Percentiles rank a stretch among this genome's conserved stretches.
These are phyloP conservation scores for Andrena praecox DNA, from an alignment of 2,888 invertebrate species.

Conservation along the genomic window DNA sequence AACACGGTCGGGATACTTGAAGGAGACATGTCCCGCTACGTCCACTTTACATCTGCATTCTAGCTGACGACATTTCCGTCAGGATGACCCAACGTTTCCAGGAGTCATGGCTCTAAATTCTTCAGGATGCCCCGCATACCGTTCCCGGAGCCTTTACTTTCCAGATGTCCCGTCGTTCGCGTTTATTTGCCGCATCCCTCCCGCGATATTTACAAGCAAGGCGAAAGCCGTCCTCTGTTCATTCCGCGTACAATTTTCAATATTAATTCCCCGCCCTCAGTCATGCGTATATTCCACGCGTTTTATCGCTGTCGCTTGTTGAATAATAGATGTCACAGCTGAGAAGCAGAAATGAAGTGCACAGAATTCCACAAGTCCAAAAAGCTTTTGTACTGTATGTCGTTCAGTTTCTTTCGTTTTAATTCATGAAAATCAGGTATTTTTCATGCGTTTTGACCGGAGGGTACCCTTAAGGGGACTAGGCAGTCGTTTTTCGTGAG, in stretches of 20 bases:
- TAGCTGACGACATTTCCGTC: slow-evolving; percentile 27
- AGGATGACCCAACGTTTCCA: slow-evolving; percentile 34
- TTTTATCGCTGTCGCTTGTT: not conserved
- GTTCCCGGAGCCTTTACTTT: not conserved
- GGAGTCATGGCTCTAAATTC: slow-evolving; percentile 26
- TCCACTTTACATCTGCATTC: slow-evolving; percentile 15
- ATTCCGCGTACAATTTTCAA: not conserved
- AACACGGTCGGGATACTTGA: not conserved
- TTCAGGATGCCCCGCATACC: slow-evolving; percentile 12
- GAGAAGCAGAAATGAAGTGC: too few species aligned
- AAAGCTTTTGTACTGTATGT: too few species aligned
- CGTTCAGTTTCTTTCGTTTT: too few species aligned
- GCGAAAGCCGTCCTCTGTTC: not conserved
- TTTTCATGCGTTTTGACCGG: too few species aligned
- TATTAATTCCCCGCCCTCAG: not conserved
- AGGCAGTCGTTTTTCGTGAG: too few species aligned
- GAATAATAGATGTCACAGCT: too few species aligned
- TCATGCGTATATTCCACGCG: not conserved
- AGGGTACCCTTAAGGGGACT: too few species aligned
- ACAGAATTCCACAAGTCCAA: too few species aligned
- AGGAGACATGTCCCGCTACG: slow-evolving; percentile 21
- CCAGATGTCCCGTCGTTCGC: not conserved
- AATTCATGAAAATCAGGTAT: too few species aligned
- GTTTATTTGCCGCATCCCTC: not conserved
- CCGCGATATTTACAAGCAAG: too few species aligned